Evolutionary conservation across 2,113 vertebrate species (phyloP).

Genomic region (Climacteris rufus): DNA sequence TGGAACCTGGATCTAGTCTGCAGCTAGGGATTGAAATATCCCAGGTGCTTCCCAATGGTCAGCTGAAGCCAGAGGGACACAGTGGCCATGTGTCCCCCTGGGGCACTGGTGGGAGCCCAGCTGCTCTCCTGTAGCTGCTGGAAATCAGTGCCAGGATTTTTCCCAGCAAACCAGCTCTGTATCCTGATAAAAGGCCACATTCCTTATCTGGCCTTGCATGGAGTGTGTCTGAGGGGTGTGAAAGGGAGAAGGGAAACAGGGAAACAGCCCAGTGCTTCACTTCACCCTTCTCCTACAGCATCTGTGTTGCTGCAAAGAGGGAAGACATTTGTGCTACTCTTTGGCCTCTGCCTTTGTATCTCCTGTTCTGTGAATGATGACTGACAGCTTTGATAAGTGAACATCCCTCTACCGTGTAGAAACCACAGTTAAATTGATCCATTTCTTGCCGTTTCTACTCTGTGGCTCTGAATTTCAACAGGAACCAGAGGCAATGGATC

Average conservation of each 20-base stretch:
- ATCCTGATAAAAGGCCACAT: background rate
- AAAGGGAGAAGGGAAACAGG: background rate
- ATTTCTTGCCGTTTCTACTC: background rate
- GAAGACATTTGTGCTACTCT: background rate
- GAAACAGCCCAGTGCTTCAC: background rate
- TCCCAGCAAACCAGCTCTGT: background rate
- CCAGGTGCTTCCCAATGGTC: background rate
- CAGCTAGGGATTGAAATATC: background rate
- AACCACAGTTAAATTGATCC: background rate
- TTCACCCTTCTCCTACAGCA: background rate
- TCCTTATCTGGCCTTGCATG: background rate
- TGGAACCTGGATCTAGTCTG: background rate
- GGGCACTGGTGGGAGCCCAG: background rate
- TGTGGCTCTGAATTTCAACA: background rate
- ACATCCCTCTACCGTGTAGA: background rate
- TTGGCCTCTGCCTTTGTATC: background rate
- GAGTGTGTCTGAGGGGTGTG: too few relatives aligned
- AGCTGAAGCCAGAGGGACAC: background rate
- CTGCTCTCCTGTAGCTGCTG: background rate
- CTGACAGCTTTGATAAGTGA: background rate
- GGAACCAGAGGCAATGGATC: background rate
- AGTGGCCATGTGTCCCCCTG: background rate
- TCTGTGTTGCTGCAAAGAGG: background rate
- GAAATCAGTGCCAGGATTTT: background rate
- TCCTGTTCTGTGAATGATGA: background rate